Evolutionary conservation across 1,140 invertebrate genomes (phyloP).

Genomic region (Gonatopus flavifemur): DNA sequence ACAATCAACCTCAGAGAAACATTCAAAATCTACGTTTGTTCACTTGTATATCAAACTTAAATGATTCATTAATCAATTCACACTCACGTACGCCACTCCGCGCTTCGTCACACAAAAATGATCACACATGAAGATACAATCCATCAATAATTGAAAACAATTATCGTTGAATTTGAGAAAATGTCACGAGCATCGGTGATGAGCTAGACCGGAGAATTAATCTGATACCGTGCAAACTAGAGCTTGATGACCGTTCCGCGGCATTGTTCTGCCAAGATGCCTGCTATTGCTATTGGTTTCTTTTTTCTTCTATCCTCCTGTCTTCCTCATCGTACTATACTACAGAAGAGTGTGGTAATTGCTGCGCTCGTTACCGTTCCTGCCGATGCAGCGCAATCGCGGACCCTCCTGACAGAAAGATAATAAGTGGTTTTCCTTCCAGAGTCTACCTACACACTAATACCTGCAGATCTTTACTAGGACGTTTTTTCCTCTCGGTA

Average conservation of each 20-base stretch:
- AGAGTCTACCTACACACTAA: slow-evolving; percentile 21
- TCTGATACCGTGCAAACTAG: slow-evolving; percentile 22
- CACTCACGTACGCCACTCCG: no score
- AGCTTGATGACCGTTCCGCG: no score
- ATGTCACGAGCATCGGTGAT: slow-evolving; percentile 16
- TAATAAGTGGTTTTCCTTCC: slow-evolving; percentile 40
- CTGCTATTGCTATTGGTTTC: no score
- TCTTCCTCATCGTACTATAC: slow-evolving; percentile 33
- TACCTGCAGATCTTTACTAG: no score
- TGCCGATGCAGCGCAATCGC: slow-evolving; percentile 34
- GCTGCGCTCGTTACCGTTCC: slow-evolving; percentile 37
- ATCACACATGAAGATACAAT: not conserved
- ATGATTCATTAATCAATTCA: no score
- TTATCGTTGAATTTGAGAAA: no score
- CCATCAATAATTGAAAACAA: not conserved
- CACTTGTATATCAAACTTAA: no score
- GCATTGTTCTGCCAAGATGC: slow-evolving; percentile 37
- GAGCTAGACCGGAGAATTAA: slow-evolving; percentile 19
- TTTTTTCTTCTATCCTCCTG: no score
- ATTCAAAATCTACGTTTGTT: no score
- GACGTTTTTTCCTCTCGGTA: no score
- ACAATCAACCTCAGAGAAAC: no score
- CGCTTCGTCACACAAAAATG: no score
- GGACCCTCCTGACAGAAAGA: slow-evolving; percentile 36
- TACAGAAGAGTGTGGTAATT: slow-evolving; percentile 37